Base-by-base conservation (phyloP, 2,888 invertebrate species). In the Andrena marginata region DNA sequence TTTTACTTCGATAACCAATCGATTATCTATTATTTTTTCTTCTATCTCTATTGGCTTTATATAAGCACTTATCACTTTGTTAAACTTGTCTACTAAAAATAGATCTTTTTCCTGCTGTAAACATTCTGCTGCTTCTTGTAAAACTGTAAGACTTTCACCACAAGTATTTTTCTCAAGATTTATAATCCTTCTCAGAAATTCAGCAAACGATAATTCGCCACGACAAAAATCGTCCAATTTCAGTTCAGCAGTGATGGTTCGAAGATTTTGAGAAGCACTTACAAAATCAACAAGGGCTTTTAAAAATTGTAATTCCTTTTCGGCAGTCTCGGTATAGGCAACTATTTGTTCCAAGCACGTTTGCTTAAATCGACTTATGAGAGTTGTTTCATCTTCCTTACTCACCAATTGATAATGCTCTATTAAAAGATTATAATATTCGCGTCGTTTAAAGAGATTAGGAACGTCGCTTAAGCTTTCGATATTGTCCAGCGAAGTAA, bases 1-100 rank as follows among this genome's bases (percentile, higher is more conserved):
- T 51, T 2, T 71, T 33, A 71, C 60, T 71, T 71, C 62, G 1
- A 71, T 31, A 51, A 71, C 60, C 20, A 49, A 62, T 23, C 71
- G 26, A 62, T 49, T 26, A 62, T 71, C 71, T 62, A 62, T 29
- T 62, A 5, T 48, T 62, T 16, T 49, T 49, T 33, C 48, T 23
- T 31, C 20, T 29, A 62, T 71, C n/a, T 13, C 10, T 20, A 62
- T 13, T 48, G 49, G 49, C 33, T 29, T 31, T 31, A 49, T 62
- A 20, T 71, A 71, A 71, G 48, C 71, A 20, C 60, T 0, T 48
- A 71, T 33, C 3, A 49, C 20, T 62, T 62, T 23, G 0, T 20
- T 49, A 29, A 71, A 29, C 10, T 62, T 60, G 10, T 42, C 49
- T 20, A 20, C 23, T n/a, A 62, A 31, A 71, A 62, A 60, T 10